These are phyloP conservation scores for Nyctibius bracteatus DNA, from an alignment of 2,113 vertebrate species.

Conservation along the genomic window DNA sequence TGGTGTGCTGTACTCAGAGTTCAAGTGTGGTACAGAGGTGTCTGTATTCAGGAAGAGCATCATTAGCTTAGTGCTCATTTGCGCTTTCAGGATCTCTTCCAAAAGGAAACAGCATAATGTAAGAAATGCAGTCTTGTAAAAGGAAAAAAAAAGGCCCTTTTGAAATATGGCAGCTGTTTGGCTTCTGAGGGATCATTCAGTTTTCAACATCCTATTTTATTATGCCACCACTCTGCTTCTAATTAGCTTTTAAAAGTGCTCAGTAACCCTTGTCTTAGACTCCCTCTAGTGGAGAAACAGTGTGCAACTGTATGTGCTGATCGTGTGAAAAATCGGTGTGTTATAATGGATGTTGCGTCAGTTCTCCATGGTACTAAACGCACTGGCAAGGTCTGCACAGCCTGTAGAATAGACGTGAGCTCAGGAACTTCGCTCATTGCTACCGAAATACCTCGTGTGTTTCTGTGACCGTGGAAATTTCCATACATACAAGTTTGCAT, in stretches of 20 bases:
- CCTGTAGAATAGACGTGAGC: accelerated
- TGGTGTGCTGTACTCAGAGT: accelerated
- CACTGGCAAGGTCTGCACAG: background rate
- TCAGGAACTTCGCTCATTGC: background rate
- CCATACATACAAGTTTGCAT: accelerated
- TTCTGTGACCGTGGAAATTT: background rate
- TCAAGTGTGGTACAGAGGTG: background rate
- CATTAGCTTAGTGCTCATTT: background rate
- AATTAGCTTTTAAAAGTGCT: background rate
- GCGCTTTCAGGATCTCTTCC: background rate
- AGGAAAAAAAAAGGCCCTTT: background rate
- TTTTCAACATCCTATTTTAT: background rate
- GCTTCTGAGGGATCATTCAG: background rate
- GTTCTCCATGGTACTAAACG: accelerated
- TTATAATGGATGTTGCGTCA: accelerated
- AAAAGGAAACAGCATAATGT: background rate
- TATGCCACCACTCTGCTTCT: background rate
- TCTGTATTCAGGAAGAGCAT: background rate
- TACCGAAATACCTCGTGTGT: too few relatives aligned
- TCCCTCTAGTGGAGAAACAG: background rate
- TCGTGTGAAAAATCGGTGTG: accelerated
- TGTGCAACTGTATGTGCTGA: accelerated
- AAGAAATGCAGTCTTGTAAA: background rate
- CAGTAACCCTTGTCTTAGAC: background rate
- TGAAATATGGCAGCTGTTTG: background rate